Conservation (phyloP, 1,140 invertebrate species). For the Orussus abietinus region DNA sequence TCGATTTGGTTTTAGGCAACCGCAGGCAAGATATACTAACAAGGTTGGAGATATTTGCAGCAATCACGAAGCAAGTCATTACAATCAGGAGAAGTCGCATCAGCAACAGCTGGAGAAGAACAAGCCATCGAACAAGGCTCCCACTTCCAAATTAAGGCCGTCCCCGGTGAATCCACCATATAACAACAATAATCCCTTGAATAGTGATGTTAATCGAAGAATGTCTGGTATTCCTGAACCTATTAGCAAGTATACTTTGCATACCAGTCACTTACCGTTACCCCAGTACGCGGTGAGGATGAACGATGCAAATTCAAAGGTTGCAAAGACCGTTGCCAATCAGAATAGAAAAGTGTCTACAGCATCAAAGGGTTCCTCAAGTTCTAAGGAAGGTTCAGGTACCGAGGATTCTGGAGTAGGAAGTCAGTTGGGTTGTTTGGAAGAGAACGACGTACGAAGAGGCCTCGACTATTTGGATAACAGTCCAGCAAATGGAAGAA, state of each 20-base stretch:
- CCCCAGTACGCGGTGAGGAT: conserved; percentile 67
- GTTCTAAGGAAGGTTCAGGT: conserved; percentile 52
- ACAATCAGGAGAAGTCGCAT: conserved; percentile 36
- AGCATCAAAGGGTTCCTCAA: conserved; percentile 30
- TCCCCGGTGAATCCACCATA: conserved; percentile 24
- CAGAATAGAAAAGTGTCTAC: conserved; percentile 53
- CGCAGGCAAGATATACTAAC: conserved; percentile 45
- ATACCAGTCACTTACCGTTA: conserved; percentile 66
- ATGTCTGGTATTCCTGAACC: conserved; percentile 32
- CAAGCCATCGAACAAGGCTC: conserved; percentile 18
- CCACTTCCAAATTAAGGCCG: conserved; percentile 24
- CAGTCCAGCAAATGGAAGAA: conserved; percentile 27
- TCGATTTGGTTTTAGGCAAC: conserved; percentile 54
- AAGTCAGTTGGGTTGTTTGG: conserved; percentile 51
- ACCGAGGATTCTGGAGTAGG: conserved; percentile 63
- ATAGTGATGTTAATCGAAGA: conserved; percentile 21
- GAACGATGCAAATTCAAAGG: conserved; percentile 61
- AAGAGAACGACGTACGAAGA: conserved; percentile 28
- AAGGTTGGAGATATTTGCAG: conserved; percentile 50
- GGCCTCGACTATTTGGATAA: conserved; percentile 41
- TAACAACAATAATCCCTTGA: conserved; percentile 3
- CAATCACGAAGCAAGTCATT: conserved; percentile 33
- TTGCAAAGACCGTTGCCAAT: conserved; percentile 69
- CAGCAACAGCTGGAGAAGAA: conserved; percentile 16
- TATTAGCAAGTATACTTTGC: conserved; percentile 64